These are phyloP conservation scores for Lumbricus terrestris DNA, from an alignment of 2,888 invertebrate genomes.

Conservation along the genomic window DNA sequence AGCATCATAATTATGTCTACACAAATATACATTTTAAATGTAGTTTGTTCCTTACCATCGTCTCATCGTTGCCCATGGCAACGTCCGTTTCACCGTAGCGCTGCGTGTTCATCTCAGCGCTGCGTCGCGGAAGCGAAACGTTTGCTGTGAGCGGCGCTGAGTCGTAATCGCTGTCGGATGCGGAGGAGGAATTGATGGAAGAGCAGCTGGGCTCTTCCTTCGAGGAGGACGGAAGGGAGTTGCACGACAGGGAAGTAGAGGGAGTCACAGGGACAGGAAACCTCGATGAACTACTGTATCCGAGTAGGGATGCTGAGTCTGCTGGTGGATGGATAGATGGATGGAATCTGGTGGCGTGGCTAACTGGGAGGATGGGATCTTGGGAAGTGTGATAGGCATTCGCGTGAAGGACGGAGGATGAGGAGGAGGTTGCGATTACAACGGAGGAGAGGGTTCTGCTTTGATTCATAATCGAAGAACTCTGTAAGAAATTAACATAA, in stretches of 20 bases:
- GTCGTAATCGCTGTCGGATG: background rate
- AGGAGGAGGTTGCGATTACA: too few species aligned
- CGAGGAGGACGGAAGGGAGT: background rate
- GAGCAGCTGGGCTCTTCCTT: background rate
- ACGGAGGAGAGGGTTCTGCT: background rate
- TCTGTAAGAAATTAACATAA: background rate
- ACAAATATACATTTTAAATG: background rate
- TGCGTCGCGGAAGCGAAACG: background rate
- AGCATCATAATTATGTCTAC: too few species aligned
- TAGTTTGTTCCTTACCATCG: background rate
- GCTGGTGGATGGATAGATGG: background rate
- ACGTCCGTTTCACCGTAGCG: background rate
- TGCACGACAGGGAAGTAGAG: background rate
- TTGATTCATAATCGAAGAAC: background rate
- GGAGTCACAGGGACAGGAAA: background rate
- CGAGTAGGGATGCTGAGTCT: background rate
- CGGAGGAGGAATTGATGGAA: background rate
- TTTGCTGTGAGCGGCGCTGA: background rate
- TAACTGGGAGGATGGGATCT: background rate
- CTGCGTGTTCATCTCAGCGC: background rate
- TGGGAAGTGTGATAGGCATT: background rate
- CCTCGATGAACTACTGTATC: background rate
- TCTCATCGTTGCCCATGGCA: background rate
- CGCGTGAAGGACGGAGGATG: background rate
- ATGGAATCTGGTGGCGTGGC: background rate